Evolutionary conservation across 2,797 vertebrate genomes (phyloP), one percentile per base, ranked within the genome.

Genomic region (Halcyon chelicuti): DNA sequence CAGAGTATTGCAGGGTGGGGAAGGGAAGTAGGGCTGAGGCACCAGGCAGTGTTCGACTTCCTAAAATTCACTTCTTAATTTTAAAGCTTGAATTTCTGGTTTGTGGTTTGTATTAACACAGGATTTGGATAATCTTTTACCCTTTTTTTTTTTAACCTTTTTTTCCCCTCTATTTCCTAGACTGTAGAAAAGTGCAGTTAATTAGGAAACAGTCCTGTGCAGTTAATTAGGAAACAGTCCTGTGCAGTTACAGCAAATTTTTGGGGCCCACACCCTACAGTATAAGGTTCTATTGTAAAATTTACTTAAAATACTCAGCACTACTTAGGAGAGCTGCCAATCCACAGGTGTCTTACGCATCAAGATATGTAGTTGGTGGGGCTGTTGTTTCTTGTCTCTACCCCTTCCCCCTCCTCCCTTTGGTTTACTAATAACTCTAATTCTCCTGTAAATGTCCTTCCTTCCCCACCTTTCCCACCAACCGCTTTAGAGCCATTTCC

Each of bases 401-500:
- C 9, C 40, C 33, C 17, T 40, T 29, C 2, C 15, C 7, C 17
- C 14, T 2, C 2, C 13, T 9, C 3, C 0, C 70, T 81, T 75
- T 90, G 40, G 40, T 88, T 86, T 92, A 79, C 73, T n/a, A 72
- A 40, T 79, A 94, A 89, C 26, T 89, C 74, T 42, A 39, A 74
- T 79, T 96, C 35, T 71, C 63, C 92, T 89, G 60, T 92, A 90
- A 93, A 67, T 70, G 72, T 93, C 90, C 74, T 60, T 94, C 63
- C 47, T 94, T 77, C 42, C 42, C 70, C 54, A 94, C 86, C 95
- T 95, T 78, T 40, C 42, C 70, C 60, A 94, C 86, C 96, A 94
- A 93, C 90, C 88, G 85, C 96, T 98, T 96, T 98, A 96, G 65
- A 97, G 93, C 93, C 76, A 92, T 97, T 98, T 98, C 97, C 97